Evolutionary conservation across 2,797 vertebrate species (phyloP), one percentile per base, ranked within the genome.

Genomic region (Gadopsis marmoratus): DNA sequence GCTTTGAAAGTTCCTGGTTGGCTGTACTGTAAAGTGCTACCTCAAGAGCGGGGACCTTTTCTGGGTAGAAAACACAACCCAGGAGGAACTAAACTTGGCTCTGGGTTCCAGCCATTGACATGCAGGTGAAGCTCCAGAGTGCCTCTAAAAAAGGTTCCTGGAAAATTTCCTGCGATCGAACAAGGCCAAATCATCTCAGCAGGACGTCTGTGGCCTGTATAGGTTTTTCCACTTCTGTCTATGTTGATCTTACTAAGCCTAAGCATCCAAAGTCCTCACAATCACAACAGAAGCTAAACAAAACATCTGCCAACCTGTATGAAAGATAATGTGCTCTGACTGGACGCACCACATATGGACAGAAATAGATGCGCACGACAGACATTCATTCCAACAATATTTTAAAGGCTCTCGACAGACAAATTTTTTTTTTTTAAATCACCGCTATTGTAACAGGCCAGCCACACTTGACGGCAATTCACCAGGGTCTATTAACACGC

Each of bases 401-500:
- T 72, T 74, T 17, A 41, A 80, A 78, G 82, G 43, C 67, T 70
- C 58, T 74, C 1, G 4, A 31, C 55, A 60, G 35, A 53, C 51
- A n/a, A n/a, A 61, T 56, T 70, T 64, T 65, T 29, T 43, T 53
- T 59, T 58, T 60, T 69, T 23, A 60, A 84, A 79, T 81, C 21
- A 21, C 58, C 74, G 56, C 68, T 8, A 81, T 84, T 66, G 76
- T 60, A 85, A 87, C 80, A 73, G 74, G 56, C 64, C 73, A 69
- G 79, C 14, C 59, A 83, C 78, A 82, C 68, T 84, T 83, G 79
- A 87, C 54, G 63, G 81, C 62, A 82, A 90, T 88, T 76, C 84
- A 85, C 70, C 63, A 66, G 85, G 86, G 81, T 88, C 89, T 90
- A 89, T 92, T 88, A 89, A 85, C 83, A 76, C 81, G n/a, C n/a